phyloP scores from a whole-genome alignment of 2,113 vertebrate species.

The Muntiacus reevesi region DNA sequence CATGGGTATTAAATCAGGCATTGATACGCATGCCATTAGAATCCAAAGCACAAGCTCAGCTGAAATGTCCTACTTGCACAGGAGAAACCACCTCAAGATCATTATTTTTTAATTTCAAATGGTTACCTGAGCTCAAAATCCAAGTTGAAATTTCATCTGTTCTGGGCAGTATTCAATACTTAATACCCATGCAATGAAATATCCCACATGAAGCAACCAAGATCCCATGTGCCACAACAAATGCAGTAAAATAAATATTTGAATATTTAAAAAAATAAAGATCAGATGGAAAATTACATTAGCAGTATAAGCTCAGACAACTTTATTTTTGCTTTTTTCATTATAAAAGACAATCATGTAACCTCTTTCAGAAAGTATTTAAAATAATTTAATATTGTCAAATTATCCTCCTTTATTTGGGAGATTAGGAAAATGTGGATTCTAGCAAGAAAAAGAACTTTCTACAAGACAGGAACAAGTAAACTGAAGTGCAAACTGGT shows the following conservation, averaged over 20 bases:
- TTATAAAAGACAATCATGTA: constrained; percentile 26
- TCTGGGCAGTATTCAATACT: too few species aligned
- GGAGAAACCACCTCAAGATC: too few species aligned
- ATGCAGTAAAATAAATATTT: background rate
- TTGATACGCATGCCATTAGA: too few species aligned
- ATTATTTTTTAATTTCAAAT: too few species aligned
- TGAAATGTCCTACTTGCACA: too few species aligned
- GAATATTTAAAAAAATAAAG: background rate
- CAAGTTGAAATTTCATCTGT: too few species aligned
- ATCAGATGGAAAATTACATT: background rate
- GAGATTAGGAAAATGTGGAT: background rate
- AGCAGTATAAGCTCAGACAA: background rate
- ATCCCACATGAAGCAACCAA: background rate
- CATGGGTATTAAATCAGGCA: background rate
- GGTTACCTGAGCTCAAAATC: too few species aligned
- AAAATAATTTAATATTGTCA: background rate
- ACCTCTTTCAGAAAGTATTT: background rate
- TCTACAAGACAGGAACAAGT: background rate
- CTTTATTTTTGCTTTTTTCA: constrained; percentile 22
- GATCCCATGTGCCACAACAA: background rate
- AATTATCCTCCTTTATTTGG: background rate
- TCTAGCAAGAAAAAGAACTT: background rate
- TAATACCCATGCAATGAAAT: background rate
- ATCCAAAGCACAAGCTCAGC: too few species aligned
- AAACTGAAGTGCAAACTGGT: background rate